phyloP scores from a whole-genome alignment of 2,113 vertebrate genomes.

The Pelmatolapia mariae region DNA sequence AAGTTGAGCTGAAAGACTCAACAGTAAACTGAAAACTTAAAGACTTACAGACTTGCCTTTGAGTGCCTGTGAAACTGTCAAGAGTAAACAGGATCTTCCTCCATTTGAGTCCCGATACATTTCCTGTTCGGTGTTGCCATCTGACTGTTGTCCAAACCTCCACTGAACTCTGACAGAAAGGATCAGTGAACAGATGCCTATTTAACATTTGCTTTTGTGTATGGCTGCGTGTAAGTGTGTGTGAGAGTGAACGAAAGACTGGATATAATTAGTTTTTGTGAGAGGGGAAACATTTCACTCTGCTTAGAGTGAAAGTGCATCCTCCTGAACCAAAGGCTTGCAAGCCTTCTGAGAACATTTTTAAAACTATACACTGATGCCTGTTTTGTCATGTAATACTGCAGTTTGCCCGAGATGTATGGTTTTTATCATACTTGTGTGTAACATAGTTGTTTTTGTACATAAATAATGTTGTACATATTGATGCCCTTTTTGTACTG shows the following conservation, averaged over 20 bases:
- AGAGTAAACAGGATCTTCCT: neutral
- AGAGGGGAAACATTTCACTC: constrained; percentile 1
- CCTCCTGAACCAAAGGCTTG: constrained; percentile 7
- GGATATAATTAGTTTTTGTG: constrained; percentile 25
- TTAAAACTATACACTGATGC: constrained; percentile 48
- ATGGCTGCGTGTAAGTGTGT: constrained; percentile 1
- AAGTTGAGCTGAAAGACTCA: neutral
- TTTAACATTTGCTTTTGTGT: constrained; percentile 49
- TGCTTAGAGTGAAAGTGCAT: neutral
- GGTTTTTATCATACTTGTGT: constrained; percentile 64
- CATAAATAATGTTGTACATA: constrained; percentile 75
- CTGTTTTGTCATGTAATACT: constrained; percentile 59
- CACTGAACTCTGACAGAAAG: neutral
- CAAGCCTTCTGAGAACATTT: constrained; percentile 14
- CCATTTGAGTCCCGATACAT: neutral
- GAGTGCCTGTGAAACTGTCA: constrained; percentile 39
- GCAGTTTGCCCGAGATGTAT: constrained; percentile 67
- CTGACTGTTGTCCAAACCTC: constrained; percentile 2
- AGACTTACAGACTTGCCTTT: constrained; percentile 11
- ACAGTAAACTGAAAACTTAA: constrained; percentile 6
- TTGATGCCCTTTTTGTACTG: constrained; percentile 68
- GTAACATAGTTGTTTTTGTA: constrained; percentile 73
- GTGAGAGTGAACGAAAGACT: constrained; percentile 11
- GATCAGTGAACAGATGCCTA: constrained; percentile 35
- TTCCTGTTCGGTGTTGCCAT: neutral